These are phyloP conservation scores for Acanthurus leucopareius DNA, from an alignment of 2,797 vertebrate genomes.

Conservation along the genomic window DNA sequence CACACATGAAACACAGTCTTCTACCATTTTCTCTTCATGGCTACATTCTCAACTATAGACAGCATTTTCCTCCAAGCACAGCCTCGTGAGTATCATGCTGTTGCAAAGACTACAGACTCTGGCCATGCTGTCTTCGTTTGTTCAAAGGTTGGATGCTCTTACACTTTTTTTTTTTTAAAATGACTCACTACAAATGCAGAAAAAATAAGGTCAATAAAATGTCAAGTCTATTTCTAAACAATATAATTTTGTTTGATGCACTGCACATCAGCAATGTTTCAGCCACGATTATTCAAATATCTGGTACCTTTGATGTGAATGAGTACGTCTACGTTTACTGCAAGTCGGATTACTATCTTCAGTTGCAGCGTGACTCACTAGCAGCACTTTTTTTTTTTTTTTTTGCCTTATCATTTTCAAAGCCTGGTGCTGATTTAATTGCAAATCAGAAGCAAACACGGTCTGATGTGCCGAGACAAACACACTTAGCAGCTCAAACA, in stretches of 20 bases:
- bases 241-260: not conserved
- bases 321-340: conserved; percentile 35
- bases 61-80: conserved; percentile 23
- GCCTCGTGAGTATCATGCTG: conserved; percentile 17
- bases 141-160: conserved; percentile 3
- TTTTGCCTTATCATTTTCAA: conserved; percentile 44
- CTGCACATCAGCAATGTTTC: not conserved
- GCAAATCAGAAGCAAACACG: conserved; percentile 60
- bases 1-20: conserved; percentile 19
- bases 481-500: conserved; percentile 61
- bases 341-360: conserved; percentile 30
- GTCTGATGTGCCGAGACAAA: conserved; percentile 46
- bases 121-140: not conserved
- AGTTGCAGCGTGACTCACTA: conserved; percentile 46
- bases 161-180: not conserved
- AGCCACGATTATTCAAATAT: conserved; percentile 7
- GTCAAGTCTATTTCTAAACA: conserved; percentile 1
- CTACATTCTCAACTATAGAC: conserved; percentile 22
- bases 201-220: not conserved
- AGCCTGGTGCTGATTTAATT: conserved; percentile 46
- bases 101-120: not conserved
- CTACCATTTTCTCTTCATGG: conserved; percentile 17
- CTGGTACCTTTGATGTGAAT: conserved; percentile 29
- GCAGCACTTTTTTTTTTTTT: conserved; percentile 3
- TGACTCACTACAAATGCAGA: not conserved